Evolutionary conservation across 2,888 invertebrate species (phyloP).

Genomic region (Spilarctia lutea): DNA sequence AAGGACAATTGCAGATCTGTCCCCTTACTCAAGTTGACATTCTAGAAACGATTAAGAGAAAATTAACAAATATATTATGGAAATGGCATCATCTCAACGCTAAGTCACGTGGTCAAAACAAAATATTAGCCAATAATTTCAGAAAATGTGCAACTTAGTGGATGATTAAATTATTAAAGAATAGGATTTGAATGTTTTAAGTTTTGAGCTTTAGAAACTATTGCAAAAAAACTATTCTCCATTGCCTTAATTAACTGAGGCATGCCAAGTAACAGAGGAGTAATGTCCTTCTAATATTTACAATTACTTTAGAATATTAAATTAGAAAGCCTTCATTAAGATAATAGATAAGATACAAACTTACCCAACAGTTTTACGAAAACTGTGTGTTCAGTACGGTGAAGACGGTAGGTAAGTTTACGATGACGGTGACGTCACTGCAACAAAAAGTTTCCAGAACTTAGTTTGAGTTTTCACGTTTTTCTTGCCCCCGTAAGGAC

Average conservation of each 20-base stretch:
- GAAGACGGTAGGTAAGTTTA: not conserved
- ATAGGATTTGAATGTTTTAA: not conserved
- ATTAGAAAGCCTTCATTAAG: not conserved
- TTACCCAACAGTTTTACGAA: not conserved
- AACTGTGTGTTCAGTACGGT: not conserved
- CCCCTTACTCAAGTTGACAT: too few species aligned
- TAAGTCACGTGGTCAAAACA: too few species aligned
- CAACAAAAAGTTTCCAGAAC: not conserved
- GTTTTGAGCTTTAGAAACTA: too few species aligned
- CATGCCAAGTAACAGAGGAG: not conserved
- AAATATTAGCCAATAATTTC: too few species aligned
- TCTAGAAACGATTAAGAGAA: too few species aligned
- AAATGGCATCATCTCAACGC: too few species aligned
- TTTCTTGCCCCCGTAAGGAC: not conserved
- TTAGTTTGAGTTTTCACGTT: not conserved
- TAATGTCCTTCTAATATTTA: not conserved
- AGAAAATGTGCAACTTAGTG: too few species aligned
- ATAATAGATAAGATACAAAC: not conserved
- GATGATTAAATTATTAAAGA: not conserved
- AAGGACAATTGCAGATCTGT: not conserved
- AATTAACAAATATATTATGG: too few species aligned
- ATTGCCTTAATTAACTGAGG: not conserved
- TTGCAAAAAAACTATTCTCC: not conserved
- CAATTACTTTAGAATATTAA: not conserved
- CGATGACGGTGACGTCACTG: slow-evolving; percentile 6